Percentiles rank a stretch among this genome's conserved stretches.
phyloP scores from a whole-genome alignment of 2,797 vertebrate species.

The Nyctibius grandis region DNA sequence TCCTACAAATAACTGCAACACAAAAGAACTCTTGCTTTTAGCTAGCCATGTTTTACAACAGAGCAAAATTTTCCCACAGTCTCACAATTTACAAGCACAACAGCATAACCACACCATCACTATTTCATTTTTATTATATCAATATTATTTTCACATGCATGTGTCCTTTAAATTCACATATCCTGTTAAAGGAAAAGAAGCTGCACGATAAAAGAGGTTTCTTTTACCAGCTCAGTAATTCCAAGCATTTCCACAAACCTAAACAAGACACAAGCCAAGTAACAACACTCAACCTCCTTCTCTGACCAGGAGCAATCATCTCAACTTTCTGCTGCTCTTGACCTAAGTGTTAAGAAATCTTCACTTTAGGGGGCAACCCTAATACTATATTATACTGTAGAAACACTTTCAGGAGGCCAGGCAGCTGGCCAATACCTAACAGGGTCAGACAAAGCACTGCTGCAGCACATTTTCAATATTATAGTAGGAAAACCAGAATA shows the following conservation, averaged over 20 bases:
- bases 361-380: neutral
- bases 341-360: neutral
- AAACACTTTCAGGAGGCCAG: neutral
- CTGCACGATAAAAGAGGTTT: neutral
- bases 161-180: neutral
- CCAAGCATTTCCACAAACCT: neutral
- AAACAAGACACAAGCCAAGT: neutral
- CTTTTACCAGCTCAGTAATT: neutral
- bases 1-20: neutral
- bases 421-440: neutral
- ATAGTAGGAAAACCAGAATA: neutral
- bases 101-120: neutral
- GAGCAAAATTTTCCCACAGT: neutral
- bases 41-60: neutral
- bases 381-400: neutral
- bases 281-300: neutral
- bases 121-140: neutral
- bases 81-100: neutral
- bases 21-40: neutral
- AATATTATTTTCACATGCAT: neutral
- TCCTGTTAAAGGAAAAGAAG: neutral
- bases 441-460: neutral
- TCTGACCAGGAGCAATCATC: neutral
- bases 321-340: neutral
- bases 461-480: neutral